phyloP scores from a whole-genome alignment of 2,113 vertebrate genomes.

The Aegypius monachus region DNA sequence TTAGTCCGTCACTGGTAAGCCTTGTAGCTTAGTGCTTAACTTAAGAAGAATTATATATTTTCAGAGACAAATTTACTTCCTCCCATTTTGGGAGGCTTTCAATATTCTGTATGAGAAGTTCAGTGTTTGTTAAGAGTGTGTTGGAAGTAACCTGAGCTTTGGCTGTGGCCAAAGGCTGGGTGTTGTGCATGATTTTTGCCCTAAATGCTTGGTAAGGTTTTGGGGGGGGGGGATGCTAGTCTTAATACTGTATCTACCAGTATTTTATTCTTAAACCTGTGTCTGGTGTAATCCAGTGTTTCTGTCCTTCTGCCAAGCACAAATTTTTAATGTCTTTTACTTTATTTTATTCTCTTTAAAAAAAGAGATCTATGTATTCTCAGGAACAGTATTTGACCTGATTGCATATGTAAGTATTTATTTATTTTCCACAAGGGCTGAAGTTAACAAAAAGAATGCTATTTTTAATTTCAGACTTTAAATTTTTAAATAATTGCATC shows the following conservation, averaged over 20 bases:
- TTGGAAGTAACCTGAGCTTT: not conserved
- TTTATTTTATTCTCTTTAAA: not conserved
- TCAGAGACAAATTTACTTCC: not conserved
- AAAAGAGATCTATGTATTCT: not conserved
- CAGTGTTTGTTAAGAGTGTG: not conserved
- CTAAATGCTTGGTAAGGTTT: not conserved
- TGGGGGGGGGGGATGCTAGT: too few relatives aligned
- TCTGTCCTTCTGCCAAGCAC: not conserved
- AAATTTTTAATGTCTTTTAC: not conserved
- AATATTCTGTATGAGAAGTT: not conserved
- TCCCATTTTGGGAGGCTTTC: not conserved
- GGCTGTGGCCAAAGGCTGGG: not conserved
- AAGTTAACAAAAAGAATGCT: not conserved
- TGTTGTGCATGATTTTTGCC: not conserved
- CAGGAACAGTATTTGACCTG: not conserved
- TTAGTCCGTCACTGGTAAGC: not conserved
- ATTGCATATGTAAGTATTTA: not conserved
- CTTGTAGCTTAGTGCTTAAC: not conserved
- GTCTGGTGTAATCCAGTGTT: not conserved
- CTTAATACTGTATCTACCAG: not conserved
- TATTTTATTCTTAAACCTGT: not conserved
- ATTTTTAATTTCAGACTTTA: slow-evolving; percentile 5
- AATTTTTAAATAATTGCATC: not conserved
- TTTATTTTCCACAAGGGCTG: not conserved
- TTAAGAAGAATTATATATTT: not conserved